Conservation (phyloP, 1,140 invertebrate species). For the Drosophila sturtevanti region DNA sequence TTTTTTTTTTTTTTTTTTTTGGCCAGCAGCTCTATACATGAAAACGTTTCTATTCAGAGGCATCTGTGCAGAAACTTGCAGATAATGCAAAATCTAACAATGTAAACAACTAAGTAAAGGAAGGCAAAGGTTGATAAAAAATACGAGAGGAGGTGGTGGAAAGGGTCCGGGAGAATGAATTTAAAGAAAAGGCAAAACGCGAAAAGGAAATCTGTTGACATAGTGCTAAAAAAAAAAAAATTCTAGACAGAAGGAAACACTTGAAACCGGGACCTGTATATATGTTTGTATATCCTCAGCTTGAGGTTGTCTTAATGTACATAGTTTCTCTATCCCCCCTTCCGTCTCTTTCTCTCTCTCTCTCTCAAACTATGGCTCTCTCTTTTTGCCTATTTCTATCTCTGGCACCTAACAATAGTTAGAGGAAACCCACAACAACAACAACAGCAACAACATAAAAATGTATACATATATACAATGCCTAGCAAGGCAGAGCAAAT, state of each 20-base stretch:
- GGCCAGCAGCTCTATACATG: constrained; percentile 24
- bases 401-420: neutral
- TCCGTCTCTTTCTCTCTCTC: too few species aligned
- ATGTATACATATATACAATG: neutral
- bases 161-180: too few species aligned
- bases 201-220: constrained; percentile 1
- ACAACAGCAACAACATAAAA: neutral
- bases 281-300: neutral
- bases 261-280: neutral
- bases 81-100: constrained; percentile 54
- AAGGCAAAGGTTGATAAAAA: neutral
- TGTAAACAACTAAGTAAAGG: constrained; percentile 26
- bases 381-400: neutral
- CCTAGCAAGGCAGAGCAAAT: neutral
- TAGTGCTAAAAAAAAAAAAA: constrained; percentile 9
- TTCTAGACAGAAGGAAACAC: constrained; percentile 8
- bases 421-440: neutral
- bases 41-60: constrained; percentile 32
- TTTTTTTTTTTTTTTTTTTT: constrained; percentile 18
- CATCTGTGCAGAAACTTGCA: constrained; percentile 52
- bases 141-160: neutral
- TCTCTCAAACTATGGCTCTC: too few species aligned
- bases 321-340: neutral
- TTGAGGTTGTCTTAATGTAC: constrained; percentile 3
- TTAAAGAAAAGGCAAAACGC: neutral